Base-by-base conservation (phyloP, 2,113 vertebrate species). In the Dipodomys merriami region DNA sequence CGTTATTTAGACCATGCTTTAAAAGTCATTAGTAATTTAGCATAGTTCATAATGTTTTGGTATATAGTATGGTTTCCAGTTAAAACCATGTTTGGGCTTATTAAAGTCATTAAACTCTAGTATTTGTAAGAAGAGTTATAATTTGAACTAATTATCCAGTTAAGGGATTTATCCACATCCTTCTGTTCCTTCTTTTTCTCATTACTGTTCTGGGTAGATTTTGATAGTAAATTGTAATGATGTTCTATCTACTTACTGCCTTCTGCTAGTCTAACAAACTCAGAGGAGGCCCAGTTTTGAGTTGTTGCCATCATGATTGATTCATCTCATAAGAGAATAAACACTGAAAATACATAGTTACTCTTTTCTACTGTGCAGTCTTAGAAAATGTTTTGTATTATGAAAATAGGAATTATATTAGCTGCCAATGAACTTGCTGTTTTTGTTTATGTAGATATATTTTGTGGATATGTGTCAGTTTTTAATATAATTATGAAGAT, bases 121-220 rank as follows among this genome's bases (percentile, higher is more conserved):
- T 77, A 30, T 73, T 94, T 78, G 69, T 13, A 12, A 29, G 22
- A 27, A 86, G 78, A 77, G 9, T 87, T 91, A 33, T n/a, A 53
- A 92, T 82, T 95, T 88, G 71, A 93, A 72, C 16, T 67, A 60
- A 60, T 90, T 93, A 88, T 89, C 49, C n/a, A 83, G 6, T 92
- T 76, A 49, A 27, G 86, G 35, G 44, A 88, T 92, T 57, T 85
- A 83, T 78, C 46, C 19, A 9, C 15, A 71, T 88, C 60, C 30
- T 82, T 83, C 33, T 86, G 10, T 67, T 83, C 27, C 6, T 65
- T 57, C 22, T 78, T 60, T 83, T 73, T 53, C 46, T 83, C 33
- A 15, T 68, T 95, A n/a, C 46, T 11, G 74, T 87, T 88, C 83
- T 88, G 83, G 18, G 53, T 88, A 65, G 69, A 74, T 76, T 85